Evolutionary conservation across 2,888 invertebrate species (phyloP).

Genomic region (Celastrina argiolus): DNA sequence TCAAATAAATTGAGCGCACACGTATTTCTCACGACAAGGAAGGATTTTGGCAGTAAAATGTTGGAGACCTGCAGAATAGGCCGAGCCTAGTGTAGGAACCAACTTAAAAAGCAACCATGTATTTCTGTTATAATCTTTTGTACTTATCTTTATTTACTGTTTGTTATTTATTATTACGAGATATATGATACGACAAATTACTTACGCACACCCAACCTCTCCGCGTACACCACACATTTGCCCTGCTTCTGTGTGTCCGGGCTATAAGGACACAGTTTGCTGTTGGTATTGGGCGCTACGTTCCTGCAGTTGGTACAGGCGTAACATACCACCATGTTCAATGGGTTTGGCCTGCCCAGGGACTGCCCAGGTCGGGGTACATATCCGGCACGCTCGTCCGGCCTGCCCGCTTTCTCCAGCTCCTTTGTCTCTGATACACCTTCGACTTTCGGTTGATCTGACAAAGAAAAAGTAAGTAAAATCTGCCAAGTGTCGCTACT

Average conservation of each 20-base stretch:
- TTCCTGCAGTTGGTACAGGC: conserved; percentile 51
- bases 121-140: too few relatives aligned
- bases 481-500: too few relatives aligned
- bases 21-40: too few relatives aligned
- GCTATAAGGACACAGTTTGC: conserved; percentile 46
- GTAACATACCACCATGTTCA: conserved; percentile 43
- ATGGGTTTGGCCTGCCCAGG: conserved; percentile 21
- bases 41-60: too few relatives aligned
- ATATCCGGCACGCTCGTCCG: not conserved
- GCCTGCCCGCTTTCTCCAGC: not conserved
- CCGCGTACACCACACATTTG: conserved; percentile 53
- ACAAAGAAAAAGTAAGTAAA: too few relatives aligned
- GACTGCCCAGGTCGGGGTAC: conserved; percentile 5
- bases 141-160: too few relatives aligned
- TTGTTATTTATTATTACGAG: not conserved
- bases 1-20: too few relatives aligned
- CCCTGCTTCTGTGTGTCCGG: conserved; percentile 40
- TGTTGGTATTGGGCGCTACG: conserved; percentile 39
- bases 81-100: too few relatives aligned
- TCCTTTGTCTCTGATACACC: not conserved
- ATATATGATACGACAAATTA: conserved; percentile 24
- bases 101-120: too few relatives aligned
- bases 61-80: too few relatives aligned
- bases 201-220: conserved; percentile 51
- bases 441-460: not conserved